These are phyloP conservation scores for Agonopterix alstromeriana DNA, from an alignment of 2,888 invertebrate genomes.

Conservation along the genomic window DNA sequence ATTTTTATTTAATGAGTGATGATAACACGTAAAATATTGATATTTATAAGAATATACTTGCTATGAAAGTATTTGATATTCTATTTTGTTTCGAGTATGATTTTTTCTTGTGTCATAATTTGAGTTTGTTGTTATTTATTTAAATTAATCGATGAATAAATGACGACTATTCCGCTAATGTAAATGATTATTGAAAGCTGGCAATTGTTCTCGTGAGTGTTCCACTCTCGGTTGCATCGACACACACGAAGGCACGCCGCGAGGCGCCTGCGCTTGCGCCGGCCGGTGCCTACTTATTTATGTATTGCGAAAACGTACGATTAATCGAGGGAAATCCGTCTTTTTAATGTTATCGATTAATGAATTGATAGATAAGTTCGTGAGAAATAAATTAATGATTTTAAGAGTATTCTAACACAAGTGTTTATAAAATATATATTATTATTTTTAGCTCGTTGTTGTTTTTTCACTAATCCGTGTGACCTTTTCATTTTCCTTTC, in stretches of 20 bases:
- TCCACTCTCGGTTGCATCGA: background rate
- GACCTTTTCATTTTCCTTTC: conserved; percentile 34
- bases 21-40: conserved; percentile 65
- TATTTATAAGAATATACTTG: conserved; percentile 70
- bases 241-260: no score
- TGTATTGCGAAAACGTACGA: conserved; percentile 31
- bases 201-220: conserved; percentile 13
- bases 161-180: conserved; percentile 30
- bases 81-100: conserved; percentile 63
- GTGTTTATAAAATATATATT: conserved; percentile 78
- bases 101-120: conserved; percentile 68
- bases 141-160: conserved; percentile 59
- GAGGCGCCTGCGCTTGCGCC: no score
- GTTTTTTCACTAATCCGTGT: conserved; percentile 68
- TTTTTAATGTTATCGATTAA: conserved; percentile 67
- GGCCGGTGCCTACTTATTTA: conserved; percentile 11
- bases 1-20: conserved; percentile 72
- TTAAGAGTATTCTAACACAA: conserved; percentile 76
- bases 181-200: conserved; percentile 16
- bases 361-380: conserved; percentile 71
- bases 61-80: conserved; percentile 64
- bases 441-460: conserved; percentile 71
- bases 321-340: conserved; percentile 56
- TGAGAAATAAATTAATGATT: conserved; percentile 75
- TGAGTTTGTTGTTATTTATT: conserved; percentile 71